Conservation (phyloP, 1,140 invertebrate genomes). For the Orussus abietinus region DNA sequence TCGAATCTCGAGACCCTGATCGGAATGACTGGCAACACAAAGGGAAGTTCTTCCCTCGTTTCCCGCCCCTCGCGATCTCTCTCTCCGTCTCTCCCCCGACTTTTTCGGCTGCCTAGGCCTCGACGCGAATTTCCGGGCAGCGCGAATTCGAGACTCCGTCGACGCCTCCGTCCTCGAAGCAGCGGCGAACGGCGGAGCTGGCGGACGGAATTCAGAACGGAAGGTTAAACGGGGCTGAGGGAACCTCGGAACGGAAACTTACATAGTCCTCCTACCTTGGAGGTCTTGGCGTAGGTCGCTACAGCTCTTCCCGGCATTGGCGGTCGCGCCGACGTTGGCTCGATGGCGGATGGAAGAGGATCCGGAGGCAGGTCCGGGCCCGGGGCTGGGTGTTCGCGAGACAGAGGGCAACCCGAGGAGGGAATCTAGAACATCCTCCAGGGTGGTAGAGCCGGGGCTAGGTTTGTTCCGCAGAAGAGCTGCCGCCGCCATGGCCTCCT, state of each 20-base stretch:
- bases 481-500: slow-evolving; percentile 43
- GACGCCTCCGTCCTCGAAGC: too few species aligned
- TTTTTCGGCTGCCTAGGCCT: too few species aligned
- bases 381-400: slow-evolving; percentile 64
- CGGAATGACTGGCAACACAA: too few species aligned
- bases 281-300: slow-evolving; percentile 61
- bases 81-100: too few species aligned
- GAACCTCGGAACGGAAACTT: slow-evolving; percentile 58
- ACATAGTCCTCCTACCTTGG: slow-evolving; percentile 75
- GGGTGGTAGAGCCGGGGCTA: slow-evolving; percentile 76
- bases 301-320: slow-evolving; percentile 63
- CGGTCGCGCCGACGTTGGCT: slow-evolving; percentile 43
- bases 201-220: too few species aligned
- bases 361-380: slow-evolving; percentile 60
- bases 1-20: too few species aligned
- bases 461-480: slow-evolving; percentile 49
- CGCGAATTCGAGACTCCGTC: too few species aligned
- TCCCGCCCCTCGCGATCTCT: too few species aligned
- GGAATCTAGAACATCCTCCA: slow-evolving; percentile 90
- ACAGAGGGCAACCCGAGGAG: slow-evolving; percentile 76
- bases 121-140: too few species aligned
- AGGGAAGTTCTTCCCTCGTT: too few species aligned
- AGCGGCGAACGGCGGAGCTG: too few species aligned
- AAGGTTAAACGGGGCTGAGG: too few species aligned
- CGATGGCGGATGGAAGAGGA: slow-evolving; percentile 45